Conservation (phyloP, 2,888 invertebrate genomes). For the Aphodius granarius region DNA sequence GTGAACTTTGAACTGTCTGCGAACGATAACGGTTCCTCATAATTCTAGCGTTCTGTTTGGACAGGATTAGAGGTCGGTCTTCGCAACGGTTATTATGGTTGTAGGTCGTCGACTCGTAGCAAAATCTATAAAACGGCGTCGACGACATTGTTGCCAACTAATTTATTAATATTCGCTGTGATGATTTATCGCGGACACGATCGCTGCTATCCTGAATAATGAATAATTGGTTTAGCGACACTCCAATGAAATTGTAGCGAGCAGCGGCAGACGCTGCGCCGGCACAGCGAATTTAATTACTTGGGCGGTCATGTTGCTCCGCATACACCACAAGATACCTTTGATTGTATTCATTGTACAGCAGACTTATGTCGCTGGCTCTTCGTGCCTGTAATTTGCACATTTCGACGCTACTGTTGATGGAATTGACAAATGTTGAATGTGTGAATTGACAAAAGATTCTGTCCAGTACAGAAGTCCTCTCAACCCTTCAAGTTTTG, state of each 20-base stretch:
- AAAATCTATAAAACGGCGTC: neutral
- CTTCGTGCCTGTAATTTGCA: no score
- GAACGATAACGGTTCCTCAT: neutral
- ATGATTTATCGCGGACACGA: neutral
- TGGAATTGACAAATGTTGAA: no score
- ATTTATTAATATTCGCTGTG: neutral
- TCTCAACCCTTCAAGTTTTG: no score
- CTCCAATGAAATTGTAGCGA: neutral
- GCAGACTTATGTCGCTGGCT: no score
- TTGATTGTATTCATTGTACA: neutral
- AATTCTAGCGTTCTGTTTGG: neutral
- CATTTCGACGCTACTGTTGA: no score
- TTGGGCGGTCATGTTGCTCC: neutral
- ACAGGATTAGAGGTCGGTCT: neutral
- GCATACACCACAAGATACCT: neutral
- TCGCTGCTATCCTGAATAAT: neutral
- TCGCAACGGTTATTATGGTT: neutral
- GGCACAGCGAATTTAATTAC: neutral
- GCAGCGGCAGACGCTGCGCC: neutral
- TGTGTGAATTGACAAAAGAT: no score
- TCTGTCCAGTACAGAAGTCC: no score
- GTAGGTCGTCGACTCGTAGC: neutral
- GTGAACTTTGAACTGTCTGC: no score
- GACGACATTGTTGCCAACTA: neutral
- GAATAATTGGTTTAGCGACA: neutral